phyloP scores from a whole-genome alignment of 2,113 vertebrate genomes.

The Cyprinodon variegatus region DNA sequence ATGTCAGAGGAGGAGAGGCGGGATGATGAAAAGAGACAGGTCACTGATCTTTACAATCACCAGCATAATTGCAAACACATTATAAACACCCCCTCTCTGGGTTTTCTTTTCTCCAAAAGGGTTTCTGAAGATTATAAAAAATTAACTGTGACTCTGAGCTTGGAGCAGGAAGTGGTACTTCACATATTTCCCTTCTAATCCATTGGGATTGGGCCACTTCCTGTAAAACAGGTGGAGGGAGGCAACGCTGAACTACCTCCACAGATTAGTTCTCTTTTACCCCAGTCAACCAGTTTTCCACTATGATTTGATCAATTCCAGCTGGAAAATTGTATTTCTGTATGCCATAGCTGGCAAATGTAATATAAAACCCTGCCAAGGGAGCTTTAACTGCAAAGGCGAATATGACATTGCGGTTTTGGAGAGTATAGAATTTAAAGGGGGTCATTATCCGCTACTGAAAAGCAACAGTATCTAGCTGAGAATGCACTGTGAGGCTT shows the following conservation, averaged over 20 bases:
- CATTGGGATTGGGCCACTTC: conserved; percentile 63
- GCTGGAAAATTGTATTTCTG: conserved; percentile 32
- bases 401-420: conserved; percentile 61
- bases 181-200: conserved; percentile 65
- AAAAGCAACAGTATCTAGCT: conserved; percentile 23
- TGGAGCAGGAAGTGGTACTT: conserved; percentile 66
- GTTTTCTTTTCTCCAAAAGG: conserved; percentile 29
- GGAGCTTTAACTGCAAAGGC: conserved; percentile 34
- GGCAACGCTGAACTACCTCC: conserved; percentile 42
- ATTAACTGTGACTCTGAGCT: conserved; percentile 55
- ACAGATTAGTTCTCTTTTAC: conserved; percentile 28
- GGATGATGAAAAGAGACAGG: conserved; percentile 47
- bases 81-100: conserved; percentile 2
- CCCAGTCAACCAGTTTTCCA: conserved; percentile 50
- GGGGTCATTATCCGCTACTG: conserved; percentile 55
- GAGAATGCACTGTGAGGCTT: conserved; percentile 14
- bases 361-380: conserved; percentile 42
- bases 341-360: conserved; percentile 35
- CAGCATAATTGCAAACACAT: conserved; percentile 42
- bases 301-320: conserved; percentile 39
- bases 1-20: conserved; percentile 2
- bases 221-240: conserved; percentile 69
- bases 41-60: conserved; percentile 74
- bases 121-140: conserved; percentile 62
- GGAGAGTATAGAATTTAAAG: conserved; percentile 50